Conservation (phyloP, 2,113 vertebrate genomes). For the Mirounga angustirostris region DNA sequence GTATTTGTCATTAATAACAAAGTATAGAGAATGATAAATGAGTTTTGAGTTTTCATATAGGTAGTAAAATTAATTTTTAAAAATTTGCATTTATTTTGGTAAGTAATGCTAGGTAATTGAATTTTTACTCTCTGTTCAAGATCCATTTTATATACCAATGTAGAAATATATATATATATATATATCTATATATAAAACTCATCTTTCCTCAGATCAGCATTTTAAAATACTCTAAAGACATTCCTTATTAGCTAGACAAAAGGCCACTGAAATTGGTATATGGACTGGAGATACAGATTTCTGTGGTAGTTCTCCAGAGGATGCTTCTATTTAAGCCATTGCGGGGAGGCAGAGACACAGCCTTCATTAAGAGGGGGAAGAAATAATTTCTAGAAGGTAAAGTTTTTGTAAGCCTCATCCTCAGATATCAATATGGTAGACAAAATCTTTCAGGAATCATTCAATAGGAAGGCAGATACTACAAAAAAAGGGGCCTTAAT, state of each 20-base stretch:
- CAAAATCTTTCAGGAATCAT: not conserved
- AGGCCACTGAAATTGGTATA: not conserved
- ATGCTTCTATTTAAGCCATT: not conserved
- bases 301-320: not conserved
- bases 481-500: not conserved
- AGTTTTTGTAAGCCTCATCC: not conserved
- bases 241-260: not conserved
- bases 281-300: not conserved
- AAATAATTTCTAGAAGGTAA: not conserved
- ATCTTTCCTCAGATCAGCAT: not conserved
- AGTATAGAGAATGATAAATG: not conserved
- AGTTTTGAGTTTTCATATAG: not conserved
- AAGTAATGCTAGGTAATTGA: not conserved
- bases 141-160: not conserved
- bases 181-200: not conserved
- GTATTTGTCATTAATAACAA: not conserved
- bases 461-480: not conserved
- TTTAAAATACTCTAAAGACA: not conserved
- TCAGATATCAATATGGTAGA: not conserved
- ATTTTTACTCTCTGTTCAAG: not conserved
- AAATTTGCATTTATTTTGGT: not conserved
- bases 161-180: not conserved
- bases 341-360: not conserved
- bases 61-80: not conserved
- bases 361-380: not conserved